phyloP scores from a whole-genome alignment of 2,113 vertebrate genomes.

The Diadophis punctatus region DNA sequence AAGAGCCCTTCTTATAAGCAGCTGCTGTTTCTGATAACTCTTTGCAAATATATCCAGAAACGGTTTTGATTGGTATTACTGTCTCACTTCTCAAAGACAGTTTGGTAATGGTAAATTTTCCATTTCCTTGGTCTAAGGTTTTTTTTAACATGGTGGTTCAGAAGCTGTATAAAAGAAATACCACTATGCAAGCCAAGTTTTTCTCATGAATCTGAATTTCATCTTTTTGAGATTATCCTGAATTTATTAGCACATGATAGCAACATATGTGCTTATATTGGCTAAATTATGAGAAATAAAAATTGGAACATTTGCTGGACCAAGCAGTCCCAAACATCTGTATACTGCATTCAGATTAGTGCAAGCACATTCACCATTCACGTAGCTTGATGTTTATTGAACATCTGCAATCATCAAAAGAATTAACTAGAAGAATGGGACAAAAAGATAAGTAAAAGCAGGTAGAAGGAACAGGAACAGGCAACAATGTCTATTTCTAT shows the following conservation, averaged over 20 bases:
- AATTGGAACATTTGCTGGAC: neutral
- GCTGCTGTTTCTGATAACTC: neutral
- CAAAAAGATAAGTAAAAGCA: neutral
- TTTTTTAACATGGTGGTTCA: neutral
- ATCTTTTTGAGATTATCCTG: neutral
- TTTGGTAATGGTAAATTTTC: neutral
- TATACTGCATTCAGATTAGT: neutral
- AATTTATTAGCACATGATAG: neutral
- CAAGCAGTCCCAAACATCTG: neutral
- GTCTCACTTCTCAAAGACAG: neutral
- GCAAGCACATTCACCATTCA: neutral
- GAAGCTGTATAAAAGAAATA: neutral
- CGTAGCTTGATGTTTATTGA: neutral
- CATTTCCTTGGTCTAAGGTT: neutral
- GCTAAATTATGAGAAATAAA: neutral
- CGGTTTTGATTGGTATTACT: neutral
- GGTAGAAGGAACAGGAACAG: neutral
- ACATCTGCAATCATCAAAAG: neutral
- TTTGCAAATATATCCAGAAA: neutral
- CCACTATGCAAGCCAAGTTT: neutral
- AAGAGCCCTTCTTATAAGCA: neutral
- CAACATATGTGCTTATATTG: neutral
- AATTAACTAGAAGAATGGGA: neutral
- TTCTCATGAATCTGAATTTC: neutral
- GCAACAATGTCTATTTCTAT: neutral